Evolutionary conservation across 2,113 vertebrate genomes (phyloP).

Genomic region (Callithrix jacchus): DNA sequence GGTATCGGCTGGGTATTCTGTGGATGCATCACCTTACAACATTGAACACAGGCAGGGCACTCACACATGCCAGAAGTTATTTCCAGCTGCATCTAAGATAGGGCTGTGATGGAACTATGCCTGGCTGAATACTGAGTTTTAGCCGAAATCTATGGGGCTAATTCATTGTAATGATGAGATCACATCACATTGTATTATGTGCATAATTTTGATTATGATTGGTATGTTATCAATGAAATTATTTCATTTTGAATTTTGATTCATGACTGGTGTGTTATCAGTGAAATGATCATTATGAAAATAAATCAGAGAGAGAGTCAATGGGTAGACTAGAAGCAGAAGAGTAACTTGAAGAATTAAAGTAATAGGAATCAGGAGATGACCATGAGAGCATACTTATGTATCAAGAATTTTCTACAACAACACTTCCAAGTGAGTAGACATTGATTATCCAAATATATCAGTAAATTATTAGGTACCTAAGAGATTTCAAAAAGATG

Average conservation of each 20-base stretch:
- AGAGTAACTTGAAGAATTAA: background rate
- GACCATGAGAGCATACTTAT: background rate
- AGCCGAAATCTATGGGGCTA: background rate
- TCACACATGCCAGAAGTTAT: background rate
- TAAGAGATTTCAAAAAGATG: background rate
- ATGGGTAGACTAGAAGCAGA: background rate
- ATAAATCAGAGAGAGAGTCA: background rate
- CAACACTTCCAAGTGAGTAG: background rate
- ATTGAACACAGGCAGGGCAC: background rate
- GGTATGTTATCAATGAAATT: too few relatives aligned
- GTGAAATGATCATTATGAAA: background rate
- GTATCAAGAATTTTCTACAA: background rate
- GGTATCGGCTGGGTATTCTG: background rate
- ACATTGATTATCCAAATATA: background rate
- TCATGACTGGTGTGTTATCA: background rate
- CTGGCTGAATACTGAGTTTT: background rate
- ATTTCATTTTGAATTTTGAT: background rate
- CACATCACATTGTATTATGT: too few relatives aligned
- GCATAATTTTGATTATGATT: too few relatives aligned
- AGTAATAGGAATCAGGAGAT: background rate
- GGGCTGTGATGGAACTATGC: background rate
- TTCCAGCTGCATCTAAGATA: background rate
- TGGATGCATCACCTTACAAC: background rate
- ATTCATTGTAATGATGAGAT: too few relatives aligned
- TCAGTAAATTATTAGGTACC: background rate